Evolutionary conservation across 2,888 invertebrate genomes (phyloP).

Genomic region (Eumacrocentrus americanus): DNA sequence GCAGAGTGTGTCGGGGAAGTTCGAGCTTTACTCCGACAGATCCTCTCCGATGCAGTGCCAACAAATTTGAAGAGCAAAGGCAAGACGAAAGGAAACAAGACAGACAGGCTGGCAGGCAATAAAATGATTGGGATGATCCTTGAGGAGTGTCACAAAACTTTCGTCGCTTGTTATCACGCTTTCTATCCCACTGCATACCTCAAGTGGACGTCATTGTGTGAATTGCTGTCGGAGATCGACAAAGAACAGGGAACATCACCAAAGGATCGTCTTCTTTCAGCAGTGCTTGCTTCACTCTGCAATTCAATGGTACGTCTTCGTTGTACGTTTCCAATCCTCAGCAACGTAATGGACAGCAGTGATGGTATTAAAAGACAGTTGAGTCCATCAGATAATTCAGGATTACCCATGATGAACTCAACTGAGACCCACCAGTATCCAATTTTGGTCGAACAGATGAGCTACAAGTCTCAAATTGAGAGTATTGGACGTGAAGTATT

Average conservation of each 20-base stretch:
- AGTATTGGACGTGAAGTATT: constrained; percentile 52
- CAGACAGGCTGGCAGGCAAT: constrained; percentile 41
- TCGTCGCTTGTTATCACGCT: constrained; percentile 91
- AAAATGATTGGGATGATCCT: constrained; percentile 77
- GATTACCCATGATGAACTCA: constrained; percentile 71
- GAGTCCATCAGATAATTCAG: constrained; percentile 74
- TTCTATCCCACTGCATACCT: constrained; percentile 93
- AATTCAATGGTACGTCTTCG: constrained; percentile 76
- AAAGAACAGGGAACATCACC: constrained; percentile 64
- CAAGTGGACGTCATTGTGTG: constrained; percentile 92
- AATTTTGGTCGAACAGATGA: constrained; percentile 79
- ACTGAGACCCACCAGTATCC: constrained; percentile 77
- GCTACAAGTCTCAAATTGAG: constrained; percentile 68
- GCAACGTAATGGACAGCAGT: constrained; percentile 61
- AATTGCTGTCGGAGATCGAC: constrained; percentile 74
- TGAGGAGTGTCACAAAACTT: constrained; percentile 89
- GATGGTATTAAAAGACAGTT: constrained; percentile 65
- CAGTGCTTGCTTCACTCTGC: constrained; percentile 85
- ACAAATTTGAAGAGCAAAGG: constrained; percentile 55
- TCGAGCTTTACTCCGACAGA: constrained; percentile 78
- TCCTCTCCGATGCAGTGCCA: constrained; percentile 77
- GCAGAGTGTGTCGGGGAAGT: constrained; percentile 88
- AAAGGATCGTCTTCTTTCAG: constrained; percentile 73
- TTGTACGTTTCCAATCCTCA: constrained; percentile 76
- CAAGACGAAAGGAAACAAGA: constrained; percentile 48